Evolutionary conservation across 1,140 invertebrate genomes (phyloP).

Genomic region (Hyles euphorbiae): DNA sequence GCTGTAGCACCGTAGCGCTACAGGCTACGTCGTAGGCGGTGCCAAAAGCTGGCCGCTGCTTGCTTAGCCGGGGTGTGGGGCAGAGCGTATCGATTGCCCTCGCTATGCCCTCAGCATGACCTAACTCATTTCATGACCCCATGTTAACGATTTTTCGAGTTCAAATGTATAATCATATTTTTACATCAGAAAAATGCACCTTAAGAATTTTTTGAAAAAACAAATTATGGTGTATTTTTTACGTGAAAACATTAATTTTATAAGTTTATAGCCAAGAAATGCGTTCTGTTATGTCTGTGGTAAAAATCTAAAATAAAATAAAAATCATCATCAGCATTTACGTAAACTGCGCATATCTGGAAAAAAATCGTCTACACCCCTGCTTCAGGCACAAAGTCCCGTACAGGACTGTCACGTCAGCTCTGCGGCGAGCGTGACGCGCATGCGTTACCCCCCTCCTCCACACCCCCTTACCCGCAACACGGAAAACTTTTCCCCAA

Average conservation of each 20-base stretch:
- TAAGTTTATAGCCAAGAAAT: too few species aligned
- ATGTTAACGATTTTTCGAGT: constrained; percentile 5
- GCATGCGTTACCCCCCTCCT: constrained; percentile 55
- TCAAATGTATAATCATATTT: constrained; percentile 1
- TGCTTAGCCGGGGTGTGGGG: constrained; percentile 33
- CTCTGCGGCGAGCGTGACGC: constrained; percentile 46
- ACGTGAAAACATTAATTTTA: too few species aligned
- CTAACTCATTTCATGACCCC: constrained; percentile 32
- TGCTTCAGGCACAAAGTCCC: constrained; percentile 43
- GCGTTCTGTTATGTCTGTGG: not conserved
- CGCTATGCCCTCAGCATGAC: constrained; percentile 32
- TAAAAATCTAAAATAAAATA: not conserved
- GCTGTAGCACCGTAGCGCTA: constrained; percentile 17
- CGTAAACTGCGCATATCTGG: constrained; percentile 41
- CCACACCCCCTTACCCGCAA: constrained; percentile 61
- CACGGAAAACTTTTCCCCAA: constrained; percentile 74
- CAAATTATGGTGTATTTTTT: not conserved
- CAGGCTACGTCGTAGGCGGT: constrained; percentile 39
- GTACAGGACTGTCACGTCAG: constrained; percentile 59
- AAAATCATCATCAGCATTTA: constrained; percentile 19
- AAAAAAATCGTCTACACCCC: constrained; percentile 23
- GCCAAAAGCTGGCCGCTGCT: constrained; percentile 46
- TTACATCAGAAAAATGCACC: not conserved
- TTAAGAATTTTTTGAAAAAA: not conserved
- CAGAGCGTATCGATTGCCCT: constrained; percentile 48